Base-by-base conservation (phyloP, 1,140 invertebrate genomes). In the Drosophila obscura region DNA sequence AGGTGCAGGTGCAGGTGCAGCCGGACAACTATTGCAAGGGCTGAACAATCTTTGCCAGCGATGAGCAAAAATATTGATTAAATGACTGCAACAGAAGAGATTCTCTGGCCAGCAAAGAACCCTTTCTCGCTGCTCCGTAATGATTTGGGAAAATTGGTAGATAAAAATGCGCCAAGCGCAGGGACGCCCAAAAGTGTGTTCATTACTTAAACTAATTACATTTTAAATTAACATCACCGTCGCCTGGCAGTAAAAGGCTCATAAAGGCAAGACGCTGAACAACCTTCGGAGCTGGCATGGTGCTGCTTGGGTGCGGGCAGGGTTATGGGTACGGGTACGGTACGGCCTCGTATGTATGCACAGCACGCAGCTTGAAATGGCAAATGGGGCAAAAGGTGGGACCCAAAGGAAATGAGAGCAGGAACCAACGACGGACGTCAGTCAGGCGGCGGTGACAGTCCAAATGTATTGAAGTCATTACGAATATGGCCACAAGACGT, bases 151-250 rank as follows among this genome's bases (percentile, higher is more conserved):
- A 77, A 80, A 60, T 45, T 67, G 43, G 53, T 57, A 78, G 52
- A 46, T 63, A 73, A 67, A 80, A 69, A 55, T 62, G 55, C 49
- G 67, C 61, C 52, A 55, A 69, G 66, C 65, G 57, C 56, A 53
- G 46, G 48, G 66, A 65, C 63, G 64, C 51, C 72, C 61, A 74
- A 82, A 87, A 88, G 79, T 88, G 56, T 77, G 83, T 87, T 87
- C 83, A 87, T 88, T 88, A 88, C 83, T 88, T 88, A 88, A 88
- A 83, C 83, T 88, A 88, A 88, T 88, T 88, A 88, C 83, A 88
- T 88, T 88, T 88, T 88, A 88, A 88, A 83, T 88, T 80, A 87
- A 88, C 83, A 82, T 88, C 79, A 79, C 60, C 63, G 0, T 3
- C 3, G 8, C 71, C 24, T 71, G 79, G 50, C 77, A 85, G 82